phyloP scores from a whole-genome alignment of 2,888 invertebrate genomes.

The Synergus laeviventris region DNA sequence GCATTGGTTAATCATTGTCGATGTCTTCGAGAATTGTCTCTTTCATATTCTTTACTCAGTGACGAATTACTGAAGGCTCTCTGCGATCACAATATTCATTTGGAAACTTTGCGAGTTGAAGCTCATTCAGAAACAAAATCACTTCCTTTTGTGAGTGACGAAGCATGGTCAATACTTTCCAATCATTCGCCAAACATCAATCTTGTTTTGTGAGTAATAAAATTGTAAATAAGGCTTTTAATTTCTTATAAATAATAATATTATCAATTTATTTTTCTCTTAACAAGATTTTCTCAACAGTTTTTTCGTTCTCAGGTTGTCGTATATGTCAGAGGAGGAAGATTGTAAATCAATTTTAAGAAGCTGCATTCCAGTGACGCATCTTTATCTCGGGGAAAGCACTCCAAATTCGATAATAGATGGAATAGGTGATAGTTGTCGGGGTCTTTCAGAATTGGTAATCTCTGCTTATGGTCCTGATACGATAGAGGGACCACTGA shows the following conservation, averaged over 20 bases:
- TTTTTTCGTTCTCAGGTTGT: constrained; percentile 59
- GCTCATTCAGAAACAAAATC: constrained; percentile 68
- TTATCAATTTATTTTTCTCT: background rate
- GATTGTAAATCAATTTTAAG: constrained; percentile 65
- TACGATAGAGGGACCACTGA: constrained; percentile 64
- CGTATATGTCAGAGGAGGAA: constrained; percentile 67
- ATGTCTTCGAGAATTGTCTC: constrained; percentile 68
- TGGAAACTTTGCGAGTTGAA: constrained; percentile 69
- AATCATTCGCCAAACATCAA: constrained; percentile 67
- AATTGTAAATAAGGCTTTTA: background rate
- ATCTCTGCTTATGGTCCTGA: constrained; percentile 67
- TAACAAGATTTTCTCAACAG: too few relatives aligned
- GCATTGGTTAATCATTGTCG: constrained; percentile 63
- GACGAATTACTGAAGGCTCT: constrained; percentile 70
- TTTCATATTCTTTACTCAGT: constrained; percentile 70
- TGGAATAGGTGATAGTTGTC: constrained; percentile 66
- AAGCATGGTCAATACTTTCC: constrained; percentile 67
- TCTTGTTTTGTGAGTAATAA: constrained; percentile 69
- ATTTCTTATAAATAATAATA: background rate
- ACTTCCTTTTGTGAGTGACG: constrained; percentile 60
- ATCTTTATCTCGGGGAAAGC: constrained; percentile 70
- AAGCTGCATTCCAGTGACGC: constrained; percentile 69
- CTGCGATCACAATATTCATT: constrained; percentile 57
- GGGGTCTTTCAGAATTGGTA: constrained; percentile 69
- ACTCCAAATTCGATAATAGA: constrained; percentile 63